Percentiles rank a stretch among this genome's conserved stretches.
These are phyloP conservation scores for Ahaetulla prasina DNA, from an alignment of 2,113 vertebrate species.

Conservation along the genomic window DNA sequence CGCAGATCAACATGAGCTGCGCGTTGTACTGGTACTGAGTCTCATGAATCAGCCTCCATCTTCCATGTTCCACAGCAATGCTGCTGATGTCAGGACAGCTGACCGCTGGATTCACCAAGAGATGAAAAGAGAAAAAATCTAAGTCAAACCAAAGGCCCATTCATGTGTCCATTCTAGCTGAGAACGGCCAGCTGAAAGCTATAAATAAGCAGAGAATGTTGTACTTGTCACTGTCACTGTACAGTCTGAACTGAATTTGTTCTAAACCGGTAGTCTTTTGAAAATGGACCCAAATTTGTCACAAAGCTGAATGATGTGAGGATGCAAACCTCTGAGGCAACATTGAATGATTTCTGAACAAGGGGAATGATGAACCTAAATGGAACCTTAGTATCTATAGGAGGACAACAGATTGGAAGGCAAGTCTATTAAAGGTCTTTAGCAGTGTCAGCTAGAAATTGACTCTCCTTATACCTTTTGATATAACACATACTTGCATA, in stretches of 20 bases:
- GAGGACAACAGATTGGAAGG: background rate
- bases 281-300: background rate
- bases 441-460: background rate
- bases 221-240: background rate
- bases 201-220: background rate
- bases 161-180: background rate
- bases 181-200: background rate
- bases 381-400: background rate
- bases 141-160: background rate
- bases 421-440: background rate
- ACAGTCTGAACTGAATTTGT: background rate
- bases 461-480: background rate
- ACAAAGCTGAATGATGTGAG: background rate
- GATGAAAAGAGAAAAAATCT: fast-evolving
- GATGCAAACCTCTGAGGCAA: background rate
- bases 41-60: conserved; percentile 92
- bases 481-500: background rate
- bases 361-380: background rate
- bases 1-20: conserved; percentile 93
- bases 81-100: conserved; percentile 87
- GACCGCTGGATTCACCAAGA: conserved; percentile 71
- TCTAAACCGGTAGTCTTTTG: background rate
- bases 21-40: conserved; percentile 89
- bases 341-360: background rate
- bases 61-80: conserved; percentile 85